Conservation (phyloP, 2,113 vertebrate species). For the Cercopithecus mona region DNA sequence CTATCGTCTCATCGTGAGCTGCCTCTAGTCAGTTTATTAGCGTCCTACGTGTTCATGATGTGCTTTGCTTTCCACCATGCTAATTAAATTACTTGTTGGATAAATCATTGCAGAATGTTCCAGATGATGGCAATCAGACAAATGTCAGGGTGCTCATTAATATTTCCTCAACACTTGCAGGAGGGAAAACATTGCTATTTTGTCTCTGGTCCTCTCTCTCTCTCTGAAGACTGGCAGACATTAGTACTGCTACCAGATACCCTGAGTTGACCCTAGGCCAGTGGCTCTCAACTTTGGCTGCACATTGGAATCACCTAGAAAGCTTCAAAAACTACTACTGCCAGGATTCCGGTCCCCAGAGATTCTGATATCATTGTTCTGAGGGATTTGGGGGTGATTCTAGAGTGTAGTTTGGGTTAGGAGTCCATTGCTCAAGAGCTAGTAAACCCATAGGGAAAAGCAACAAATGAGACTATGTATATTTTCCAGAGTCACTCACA, state of each 20-base stretch:
- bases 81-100: constrained; percentile 77
- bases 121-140: constrained; percentile 70
- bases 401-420: neutral
- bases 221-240: neutral
- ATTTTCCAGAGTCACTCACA: neutral
- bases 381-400: neutral
- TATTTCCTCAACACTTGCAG: neutral
- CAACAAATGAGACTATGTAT: neutral
- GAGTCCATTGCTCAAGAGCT: neutral
- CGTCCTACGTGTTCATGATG: constrained; percentile 50
- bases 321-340: neutral
- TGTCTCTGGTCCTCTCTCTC: neutral
- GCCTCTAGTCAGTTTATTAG: constrained; percentile 63
- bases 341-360: neutral
- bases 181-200: neutral
- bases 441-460: neutral
- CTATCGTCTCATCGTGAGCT: constrained; percentile 21
- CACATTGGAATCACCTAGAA: neutral
- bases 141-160: constrained; percentile 62
- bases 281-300: neutral
- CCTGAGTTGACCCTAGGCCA: neutral
- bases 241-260: neutral
- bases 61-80: constrained; percentile 72
- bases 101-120: constrained; percentile 70
- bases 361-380: neutral